Evolutionary conservation across 1,140 invertebrate species (phyloP), one percentile per base, ranked within the genome.

Genomic region (Ceratoteleas bidentatus): DNA sequence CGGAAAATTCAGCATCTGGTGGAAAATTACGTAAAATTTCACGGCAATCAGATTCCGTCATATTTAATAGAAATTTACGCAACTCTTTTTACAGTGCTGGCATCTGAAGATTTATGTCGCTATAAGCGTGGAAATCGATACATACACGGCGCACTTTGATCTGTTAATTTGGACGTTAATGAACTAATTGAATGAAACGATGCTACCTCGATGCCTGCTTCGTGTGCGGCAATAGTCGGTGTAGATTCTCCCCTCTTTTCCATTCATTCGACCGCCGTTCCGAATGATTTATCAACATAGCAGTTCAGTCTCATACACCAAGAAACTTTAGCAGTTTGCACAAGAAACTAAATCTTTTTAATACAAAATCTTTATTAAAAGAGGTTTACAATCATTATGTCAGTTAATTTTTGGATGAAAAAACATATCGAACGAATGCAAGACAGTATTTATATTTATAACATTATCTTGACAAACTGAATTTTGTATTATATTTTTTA

Each of bases 101-200:
- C 43, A 45, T 45, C 52, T 50, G 45, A 8, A 70, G 14, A 54
- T 40, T 77, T 49, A 68, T 61, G 58, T 43, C 16, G 15, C 43
- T 36, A 58, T 49, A 57, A 49, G 53, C 38, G 38, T 34, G 13
- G 57, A 69, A 80, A 74, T 80, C 57, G 64, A 74, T 73, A 58
- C 24, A 38, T 33, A 57, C 69, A 74, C 69, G 69, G 77, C 52
- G 47, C n/a, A 61, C 73, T 85, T 85, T 85, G 84, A 83, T 83
- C 84, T 78, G 84, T 72, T 73, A 80, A 80, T 77, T 61, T 68
- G 49, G 74, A 80, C 73, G 53, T 81, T 85, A 85, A 85, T 83
- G 84, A 83, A 85, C 76, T 85, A 85, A 85, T 85, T 85, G 80
- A 85, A 83, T 78, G 68, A 72, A 78, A 74, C 62, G 69, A 79